These are phyloP conservation scores for Hybognathus amarus DNA, from an alignment of 2,797 vertebrate genomes.

Conservation along the genomic window DNA sequence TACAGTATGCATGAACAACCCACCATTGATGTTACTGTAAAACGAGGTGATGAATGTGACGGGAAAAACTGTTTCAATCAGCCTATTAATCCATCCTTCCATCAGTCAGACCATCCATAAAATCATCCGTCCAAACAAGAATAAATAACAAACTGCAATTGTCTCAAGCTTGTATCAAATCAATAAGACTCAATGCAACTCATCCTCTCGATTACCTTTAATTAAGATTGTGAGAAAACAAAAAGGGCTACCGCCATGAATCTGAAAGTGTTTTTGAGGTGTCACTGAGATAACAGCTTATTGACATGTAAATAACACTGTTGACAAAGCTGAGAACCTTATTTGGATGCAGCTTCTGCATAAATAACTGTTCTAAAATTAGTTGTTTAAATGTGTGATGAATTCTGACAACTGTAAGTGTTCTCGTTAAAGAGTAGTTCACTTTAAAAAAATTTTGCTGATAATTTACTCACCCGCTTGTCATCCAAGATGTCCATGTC, in stretches of 20 bases:
- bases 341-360: neutral
- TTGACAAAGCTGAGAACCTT: neutral
- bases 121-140: conserved; percentile 51
- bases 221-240: conserved; percentile 77
- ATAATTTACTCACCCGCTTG: no score
- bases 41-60: conserved; percentile 71
- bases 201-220: conserved; percentile 84
- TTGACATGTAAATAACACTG: conserved; percentile 63
- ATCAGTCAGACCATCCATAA: conserved; percentile 1
- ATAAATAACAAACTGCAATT: conserved; percentile 68
- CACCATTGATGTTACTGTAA: conserved; percentile 48
- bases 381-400: neutral
- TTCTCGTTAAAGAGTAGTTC: neutral
- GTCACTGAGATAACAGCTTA: conserved; percentile 73
- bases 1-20: conserved; percentile 21
- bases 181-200: conserved; percentile 80
- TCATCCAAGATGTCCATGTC: no score
- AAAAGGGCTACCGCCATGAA: conserved; percentile 75
- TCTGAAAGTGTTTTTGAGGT: conserved; percentile 64
- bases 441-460: no score
- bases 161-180: conserved; percentile 65
- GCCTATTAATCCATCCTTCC: conserved; percentile 62
- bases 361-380: neutral
- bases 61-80: conserved; percentile 76
- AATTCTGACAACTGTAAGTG: neutral